phyloP scores from a whole-genome alignment of 2,888 invertebrate genomes.

The Hymenopus coronatus region DNA sequence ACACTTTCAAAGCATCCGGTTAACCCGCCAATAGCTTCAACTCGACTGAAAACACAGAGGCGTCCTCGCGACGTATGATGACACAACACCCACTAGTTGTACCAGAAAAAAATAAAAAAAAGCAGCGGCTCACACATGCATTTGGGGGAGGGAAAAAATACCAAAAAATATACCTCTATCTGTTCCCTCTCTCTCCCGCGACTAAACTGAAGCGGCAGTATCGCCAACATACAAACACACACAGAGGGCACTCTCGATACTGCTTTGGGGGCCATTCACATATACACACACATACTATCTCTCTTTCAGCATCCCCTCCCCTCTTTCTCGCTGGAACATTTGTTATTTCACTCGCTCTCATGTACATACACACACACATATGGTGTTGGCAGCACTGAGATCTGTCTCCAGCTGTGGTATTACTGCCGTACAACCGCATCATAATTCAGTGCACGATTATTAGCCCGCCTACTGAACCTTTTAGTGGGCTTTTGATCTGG shows the following conservation, averaged over 20 bases:
- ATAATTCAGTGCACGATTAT: background rate
- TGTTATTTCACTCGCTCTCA: background rate
- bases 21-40: background rate
- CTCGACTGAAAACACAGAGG: slow-evolving; percentile 4
- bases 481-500: background rate
- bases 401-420: background rate
- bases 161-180: background rate
- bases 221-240: background rate
- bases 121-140: background rate
- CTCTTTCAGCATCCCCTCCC: background rate
- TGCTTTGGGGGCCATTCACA: background rate
- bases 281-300: background rate
- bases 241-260: background rate
- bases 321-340: background rate
- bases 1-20: background rate
- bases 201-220: background rate
- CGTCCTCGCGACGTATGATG: background rate
- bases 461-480: background rate
- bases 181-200: background rate
- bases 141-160: background rate
- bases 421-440: background rate
- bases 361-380: background rate
- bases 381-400: background rate
- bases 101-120: background rate
- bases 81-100: background rate